Evolutionary conservation across 2,888 invertebrate species (phyloP).

Genomic region (Sphinx pinastri): DNA sequence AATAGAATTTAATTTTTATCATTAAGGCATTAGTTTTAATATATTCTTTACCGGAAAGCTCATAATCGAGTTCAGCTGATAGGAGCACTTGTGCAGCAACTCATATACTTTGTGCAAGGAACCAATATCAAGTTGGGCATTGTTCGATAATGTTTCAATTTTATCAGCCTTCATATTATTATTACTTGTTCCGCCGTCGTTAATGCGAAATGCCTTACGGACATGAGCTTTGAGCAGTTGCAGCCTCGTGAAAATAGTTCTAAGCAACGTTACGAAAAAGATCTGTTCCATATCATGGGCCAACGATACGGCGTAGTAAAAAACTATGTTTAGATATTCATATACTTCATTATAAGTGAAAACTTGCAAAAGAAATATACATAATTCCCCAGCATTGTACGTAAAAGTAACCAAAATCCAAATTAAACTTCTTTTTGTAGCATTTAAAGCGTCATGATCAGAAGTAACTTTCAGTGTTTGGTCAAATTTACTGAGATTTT

Average conservation of each 20-base stretch:
- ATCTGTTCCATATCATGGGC: slow-evolving; percentile 61
- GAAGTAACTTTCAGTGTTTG: slow-evolving; percentile 54
- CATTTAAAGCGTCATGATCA: slow-evolving; percentile 43
- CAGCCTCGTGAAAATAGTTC: slow-evolving; percentile 54
- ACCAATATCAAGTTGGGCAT: slow-evolving; percentile 52
- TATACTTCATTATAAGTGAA: too few species aligned
- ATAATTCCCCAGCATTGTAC: slow-evolving; percentile 49
- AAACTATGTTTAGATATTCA: neutral
- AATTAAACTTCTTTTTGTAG: slow-evolving; percentile 36
- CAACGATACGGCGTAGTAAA: slow-evolving; percentile 37
- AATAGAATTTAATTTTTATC: neutral
- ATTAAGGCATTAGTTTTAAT: neutral
- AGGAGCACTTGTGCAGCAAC: slow-evolving; percentile 60
- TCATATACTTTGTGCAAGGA: slow-evolving; percentile 64
- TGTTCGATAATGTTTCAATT: slow-evolving; percentile 56
- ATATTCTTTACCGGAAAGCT: slow-evolving; percentile 57
- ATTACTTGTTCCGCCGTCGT: slow-evolving; percentile 34
- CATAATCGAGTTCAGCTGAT: slow-evolving; percentile 63
- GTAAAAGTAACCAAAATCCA: slow-evolving; percentile 42
- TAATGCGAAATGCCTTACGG: slow-evolving; percentile 45
- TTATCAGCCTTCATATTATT: slow-evolving; percentile 39
- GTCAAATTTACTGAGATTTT: slow-evolving; percentile 55
- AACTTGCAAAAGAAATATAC: slow-evolving; percentile 3
- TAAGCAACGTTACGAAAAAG: slow-evolving; percentile 53
- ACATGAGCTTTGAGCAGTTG: slow-evolving; percentile 60